Conservation (phyloP, 2,113 vertebrate genomes). For the Elaphurus davidianus region DNA sequence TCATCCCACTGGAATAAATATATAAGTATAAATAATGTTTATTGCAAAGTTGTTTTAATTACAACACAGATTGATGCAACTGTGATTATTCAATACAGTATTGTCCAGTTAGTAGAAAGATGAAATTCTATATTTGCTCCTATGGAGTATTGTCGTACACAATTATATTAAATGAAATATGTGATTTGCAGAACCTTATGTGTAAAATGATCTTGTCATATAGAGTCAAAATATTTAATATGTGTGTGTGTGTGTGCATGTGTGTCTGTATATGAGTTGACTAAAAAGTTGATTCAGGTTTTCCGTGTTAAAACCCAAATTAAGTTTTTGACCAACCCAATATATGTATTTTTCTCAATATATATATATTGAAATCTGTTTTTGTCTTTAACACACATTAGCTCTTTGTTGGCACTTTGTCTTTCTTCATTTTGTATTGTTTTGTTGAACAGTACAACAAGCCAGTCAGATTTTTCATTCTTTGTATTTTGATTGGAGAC, state of each 20-base stretch:
- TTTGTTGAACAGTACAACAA: background rate
- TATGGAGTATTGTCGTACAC: background rate
- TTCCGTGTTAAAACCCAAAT: background rate
- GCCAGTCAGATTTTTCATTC: background rate
- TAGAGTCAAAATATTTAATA: background rate
- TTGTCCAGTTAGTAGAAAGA: background rate
- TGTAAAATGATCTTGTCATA: background rate
- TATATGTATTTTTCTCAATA: background rate
- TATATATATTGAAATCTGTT: background rate
- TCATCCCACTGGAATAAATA: background rate
- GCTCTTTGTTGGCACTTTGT: background rate
- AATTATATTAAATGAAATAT: background rate
- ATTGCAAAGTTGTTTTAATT: background rate
- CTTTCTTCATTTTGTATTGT: background rate
- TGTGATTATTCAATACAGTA: background rate
- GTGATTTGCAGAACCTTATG: background rate
- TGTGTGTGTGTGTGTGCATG: background rate
- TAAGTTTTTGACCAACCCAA: background rate
- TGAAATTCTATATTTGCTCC: background rate
- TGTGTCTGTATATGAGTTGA: background rate
- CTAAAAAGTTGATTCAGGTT: background rate
- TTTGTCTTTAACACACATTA: background rate
- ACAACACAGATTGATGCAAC: background rate
- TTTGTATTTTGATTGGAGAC: background rate
- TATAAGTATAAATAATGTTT: background rate